phyloP scores from a whole-genome alignment of 2,888 invertebrate genomes.

The Hirudinaria manillensis region DNA sequence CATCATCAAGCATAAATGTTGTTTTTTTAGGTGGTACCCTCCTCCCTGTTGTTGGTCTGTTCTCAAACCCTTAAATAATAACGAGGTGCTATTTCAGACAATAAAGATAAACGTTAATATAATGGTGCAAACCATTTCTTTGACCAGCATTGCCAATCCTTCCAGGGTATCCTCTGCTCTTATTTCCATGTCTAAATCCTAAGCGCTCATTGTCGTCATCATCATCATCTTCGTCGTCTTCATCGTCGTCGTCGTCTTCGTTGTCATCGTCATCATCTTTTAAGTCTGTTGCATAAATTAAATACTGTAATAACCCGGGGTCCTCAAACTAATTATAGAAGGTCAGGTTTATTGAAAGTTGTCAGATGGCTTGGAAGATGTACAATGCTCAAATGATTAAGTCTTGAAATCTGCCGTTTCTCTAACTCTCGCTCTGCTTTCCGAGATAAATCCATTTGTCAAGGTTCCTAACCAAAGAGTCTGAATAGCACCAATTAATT shows the following conservation, averaged over 20 bases:
- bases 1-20: background rate
- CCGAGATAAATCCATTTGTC: too few relatives aligned
- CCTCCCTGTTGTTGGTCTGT: background rate
- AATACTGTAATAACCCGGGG: too few relatives aligned
- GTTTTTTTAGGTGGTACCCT: background rate
- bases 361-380: too few relatives aligned
- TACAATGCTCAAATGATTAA: too few relatives aligned
- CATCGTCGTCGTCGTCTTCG: conserved; percentile 24
- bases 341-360: too few relatives aligned
- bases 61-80: background rate
- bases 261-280: conserved; percentile 19
- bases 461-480: too few relatives aligned
- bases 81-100: background rate
- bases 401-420: too few relatives aligned
- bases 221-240: conserved; percentile 4
- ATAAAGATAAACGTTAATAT: too few relatives aligned
- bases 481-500: too few relatives aligned
- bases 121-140: background rate
- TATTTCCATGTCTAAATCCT: background rate
- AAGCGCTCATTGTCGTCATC: background rate
- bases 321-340: too few relatives aligned
- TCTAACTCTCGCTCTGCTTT: too few relatives aligned
- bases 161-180: background rate
- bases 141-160: background rate
- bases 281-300: background rate